phyloP scores from a whole-genome alignment of 53 echinoderm and acorn worm species.

The Astropecten irregularis region DNA sequence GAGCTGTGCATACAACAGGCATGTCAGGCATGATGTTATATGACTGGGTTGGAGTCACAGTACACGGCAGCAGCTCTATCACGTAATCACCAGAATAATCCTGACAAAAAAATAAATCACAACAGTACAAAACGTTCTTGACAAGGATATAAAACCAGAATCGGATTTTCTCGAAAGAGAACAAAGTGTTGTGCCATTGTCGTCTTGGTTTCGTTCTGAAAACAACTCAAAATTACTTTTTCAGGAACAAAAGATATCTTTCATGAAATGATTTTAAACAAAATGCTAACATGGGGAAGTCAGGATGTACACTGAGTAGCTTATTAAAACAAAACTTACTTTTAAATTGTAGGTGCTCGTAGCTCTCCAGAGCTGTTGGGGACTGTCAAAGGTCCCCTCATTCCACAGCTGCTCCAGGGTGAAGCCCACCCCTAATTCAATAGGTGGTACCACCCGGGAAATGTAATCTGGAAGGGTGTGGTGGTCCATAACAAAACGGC shows the following conservation, averaged over 20 bases:
- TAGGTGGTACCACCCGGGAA: conserved; percentile 90
- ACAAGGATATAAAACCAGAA: too few species aligned
- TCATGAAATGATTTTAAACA: too few species aligned
- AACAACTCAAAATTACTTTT: too few species aligned
- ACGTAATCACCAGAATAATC: conserved; percentile 99
- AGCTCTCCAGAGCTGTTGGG: conserved; percentile 98
- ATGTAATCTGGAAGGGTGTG: conserved; percentile 93
- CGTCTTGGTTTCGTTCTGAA: too few species aligned
- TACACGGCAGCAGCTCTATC: conserved; percentile 94
- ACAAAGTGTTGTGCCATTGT: too few species aligned
- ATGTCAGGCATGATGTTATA: conserved; percentile 76
- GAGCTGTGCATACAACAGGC: conserved; percentile 92
- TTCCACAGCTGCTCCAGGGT: conserved; percentile 91
- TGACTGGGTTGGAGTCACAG: conserved; percentile 93
- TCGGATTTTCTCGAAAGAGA: too few species aligned
- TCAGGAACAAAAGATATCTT: too few species aligned
- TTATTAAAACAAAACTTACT: conserved; percentile 64
- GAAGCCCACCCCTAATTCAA: conserved; percentile 85
- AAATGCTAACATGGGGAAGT: too few species aligned
- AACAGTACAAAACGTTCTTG: too few species aligned
- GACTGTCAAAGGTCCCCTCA: conserved; percentile 97
- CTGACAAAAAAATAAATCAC: conserved; percentile 32
- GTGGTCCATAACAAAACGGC: conserved; percentile 88
- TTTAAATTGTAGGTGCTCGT: conserved; percentile 95
- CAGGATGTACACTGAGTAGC: too few species aligned